Base-by-base conservation (phyloP, 2,113 vertebrate genomes). In the Tetrao urogallus region DNA sequence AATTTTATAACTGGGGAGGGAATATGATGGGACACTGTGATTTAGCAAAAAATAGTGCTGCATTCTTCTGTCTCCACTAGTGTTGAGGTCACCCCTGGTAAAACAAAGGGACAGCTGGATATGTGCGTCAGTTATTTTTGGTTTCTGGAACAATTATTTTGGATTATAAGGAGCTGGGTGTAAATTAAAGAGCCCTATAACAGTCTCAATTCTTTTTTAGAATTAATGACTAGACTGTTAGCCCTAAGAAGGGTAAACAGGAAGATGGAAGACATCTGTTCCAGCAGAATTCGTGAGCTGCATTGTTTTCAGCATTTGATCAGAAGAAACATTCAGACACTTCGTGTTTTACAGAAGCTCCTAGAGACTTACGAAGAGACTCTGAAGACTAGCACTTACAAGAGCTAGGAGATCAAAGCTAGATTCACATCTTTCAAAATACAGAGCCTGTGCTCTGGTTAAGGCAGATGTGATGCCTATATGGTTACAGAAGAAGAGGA, bases 31-130 rank as follows among this genome's bases (percentile, higher is more conserved):
- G 43, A 75, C 27, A 85, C 6, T 40, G 61, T 34, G 40, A 80
- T 54, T 91, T 80, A 92, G 32, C 60, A 63, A n/a, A 69, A 90
- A 89, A 69, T 13, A 11, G 13, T 25, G 8, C 13, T 71, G 73
- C 28, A 72, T 72, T 32, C 56, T 75, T 14, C 30, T 48, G 45
- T 79, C 15, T n/a, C 27, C 5, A 25, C 6, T 32, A 42, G 47
- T 73, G 65, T 89, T 79, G 67, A 90, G 54, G 45, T 82, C 52
- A 93, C 47, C 11, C 38, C 25, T 15, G 42, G 42, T 4, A 90
- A 75, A 96, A 89, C 22, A 90, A 93, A 93, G 22, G 65, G 89
- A 89, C 83, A 92, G 54, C 79, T 93, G 89, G 83, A 88, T 92
- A 58, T 42, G 66, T 58, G 48, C 70, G 82, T 78, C 50, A 73